phyloP scores from a whole-genome alignment of 53 echinoderm and acorn worm species.

The Stichopus horrens region DNA sequence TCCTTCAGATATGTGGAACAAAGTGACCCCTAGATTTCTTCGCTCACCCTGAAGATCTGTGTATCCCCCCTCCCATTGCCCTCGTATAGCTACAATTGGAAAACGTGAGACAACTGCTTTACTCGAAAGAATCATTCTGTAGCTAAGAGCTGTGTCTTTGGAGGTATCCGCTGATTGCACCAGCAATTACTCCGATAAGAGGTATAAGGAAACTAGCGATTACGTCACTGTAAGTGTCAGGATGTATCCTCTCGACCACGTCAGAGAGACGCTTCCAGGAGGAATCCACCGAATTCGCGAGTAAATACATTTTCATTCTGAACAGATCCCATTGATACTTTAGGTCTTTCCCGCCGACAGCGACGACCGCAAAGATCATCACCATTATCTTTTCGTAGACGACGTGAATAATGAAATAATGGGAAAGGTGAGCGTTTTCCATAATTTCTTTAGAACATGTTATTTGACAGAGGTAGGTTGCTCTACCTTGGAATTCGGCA shows the following conservation, averaged over 20 bases:
- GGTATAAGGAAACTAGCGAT: not conserved
- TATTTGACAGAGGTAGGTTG: too few species aligned
- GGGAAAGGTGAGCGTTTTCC: not conserved
- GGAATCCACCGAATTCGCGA: not conserved
- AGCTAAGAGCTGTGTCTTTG: not conserved
- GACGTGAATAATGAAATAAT: not conserved
- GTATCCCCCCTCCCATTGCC: too few species aligned
- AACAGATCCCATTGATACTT: slow-evolving; percentile 33
- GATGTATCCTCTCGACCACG: not conserved
- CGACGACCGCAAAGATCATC: not conserved
- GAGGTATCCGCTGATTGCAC: not conserved
- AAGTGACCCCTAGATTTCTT: too few species aligned
- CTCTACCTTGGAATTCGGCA: too few species aligned
- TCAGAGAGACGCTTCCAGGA: not conserved
- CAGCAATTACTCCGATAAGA: not conserved
- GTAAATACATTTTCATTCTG: slow-evolving; percentile 23
- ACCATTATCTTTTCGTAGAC: not conserved
- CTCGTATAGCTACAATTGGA: too few species aligned
- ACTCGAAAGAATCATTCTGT: too few species aligned
- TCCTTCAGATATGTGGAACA: too few species aligned
- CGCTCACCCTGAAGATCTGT: too few species aligned
- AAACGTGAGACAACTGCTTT: too few species aligned
- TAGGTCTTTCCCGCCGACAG: slow-evolving; percentile 17
- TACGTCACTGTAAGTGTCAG: not conserved
- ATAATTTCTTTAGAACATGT: not conserved